Base-by-base conservation (phyloP, 2,797 vertebrate genomes). In the Tokudaia tokunoshimensis region DNA sequence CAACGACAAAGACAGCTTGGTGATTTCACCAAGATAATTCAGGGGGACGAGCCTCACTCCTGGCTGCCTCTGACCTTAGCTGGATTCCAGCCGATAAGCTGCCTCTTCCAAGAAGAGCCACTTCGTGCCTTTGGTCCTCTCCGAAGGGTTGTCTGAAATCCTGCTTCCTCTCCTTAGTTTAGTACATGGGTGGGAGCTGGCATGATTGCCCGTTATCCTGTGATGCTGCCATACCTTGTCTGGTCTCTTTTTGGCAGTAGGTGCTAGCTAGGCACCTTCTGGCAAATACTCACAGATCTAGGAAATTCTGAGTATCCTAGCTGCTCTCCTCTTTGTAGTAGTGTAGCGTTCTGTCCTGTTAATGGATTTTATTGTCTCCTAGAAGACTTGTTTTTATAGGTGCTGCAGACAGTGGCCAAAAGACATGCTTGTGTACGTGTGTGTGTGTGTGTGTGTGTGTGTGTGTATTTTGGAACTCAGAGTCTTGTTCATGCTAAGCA, bases 341-440 rank as follows among this genome's bases (percentile, higher is more conserved):
- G 31, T 37, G 7, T 80, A 6, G 31, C 29, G 7, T 80, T 82
- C 4, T 78, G 50, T 89, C n/a, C 67, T 29, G 10, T 70, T 67
- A 12, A 4, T 87, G 76, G 84, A 74, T 83, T 52, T 87, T 75
- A 26, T 89, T 75, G 2, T 87, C 37, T 70, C 41, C 72, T 20
- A 82, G 79, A 7, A 10, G 12, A 34, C 57, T 85, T 86, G 31
- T 67, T 55, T 93, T 86, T 37, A 29, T 55, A 92, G 65, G n/a
- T 50, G 80, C 78, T 92, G n/a, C 92, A 81, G 78, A 75, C 70
- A 84, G 11, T 91, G 55, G 34, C 55, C 82, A 75, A 50, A 89
- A 81, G 29, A 76, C 7, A n/a, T 79, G 50, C 14, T 14, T 12
- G 3, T 65, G 24, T 61, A 2, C 26, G 26, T 79, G 7, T 19